Percentiles rank a stretch among this genome's conserved stretches.
phyloP scores from a whole-genome alignment of 2,797 vertebrate species.

The Scolopax bukidnonensis region DNA sequence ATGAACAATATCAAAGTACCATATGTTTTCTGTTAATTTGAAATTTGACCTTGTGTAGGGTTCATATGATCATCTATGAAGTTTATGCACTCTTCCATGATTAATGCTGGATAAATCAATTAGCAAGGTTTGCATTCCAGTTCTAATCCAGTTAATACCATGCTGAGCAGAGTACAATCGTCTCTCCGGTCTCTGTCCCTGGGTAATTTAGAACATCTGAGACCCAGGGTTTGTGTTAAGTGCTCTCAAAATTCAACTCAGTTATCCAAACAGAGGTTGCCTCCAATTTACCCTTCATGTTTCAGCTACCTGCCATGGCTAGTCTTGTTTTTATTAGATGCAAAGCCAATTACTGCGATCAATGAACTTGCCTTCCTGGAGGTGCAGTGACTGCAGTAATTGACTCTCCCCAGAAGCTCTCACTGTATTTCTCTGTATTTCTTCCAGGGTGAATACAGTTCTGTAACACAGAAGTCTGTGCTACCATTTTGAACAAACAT shows the following conservation, averaged over 20 bases:
- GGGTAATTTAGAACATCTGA: slow-evolving; percentile 61
- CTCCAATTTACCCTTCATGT: slow-evolving; percentile 13
- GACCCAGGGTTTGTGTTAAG: slow-evolving; percentile 22
- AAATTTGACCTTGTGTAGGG: slow-evolving; percentile 29
- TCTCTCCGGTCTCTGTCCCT: slow-evolving; percentile 13
- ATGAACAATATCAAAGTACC: not conserved
- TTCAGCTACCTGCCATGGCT: slow-evolving; percentile 11
- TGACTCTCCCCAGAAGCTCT: not conserved
- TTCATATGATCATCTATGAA: slow-evolving; percentile 28
- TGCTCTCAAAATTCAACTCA: slow-evolving; percentile 40
- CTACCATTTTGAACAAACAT: not conserved
- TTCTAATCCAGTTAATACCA: slow-evolving; percentile 60
- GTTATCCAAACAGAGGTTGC: slow-evolving; percentile 35
- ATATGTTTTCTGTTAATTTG: slow-evolving; percentile 40
- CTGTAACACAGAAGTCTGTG: not conserved
- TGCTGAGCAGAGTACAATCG: slow-evolving; percentile 19
- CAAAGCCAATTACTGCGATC: not conserved
- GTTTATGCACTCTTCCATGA: slow-evolving; percentile 45
- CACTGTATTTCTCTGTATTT: not conserved
- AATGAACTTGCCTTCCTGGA: not conserved
- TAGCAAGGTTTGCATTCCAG: slow-evolving; percentile 62
- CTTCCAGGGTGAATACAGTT: not conserved
- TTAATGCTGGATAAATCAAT: slow-evolving; percentile 62
- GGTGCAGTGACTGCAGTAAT: not conserved
- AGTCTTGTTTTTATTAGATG: not conserved